Base-by-base conservation (phyloP, 2,113 vertebrate genomes). In the Laticauda colubrina region DNA sequence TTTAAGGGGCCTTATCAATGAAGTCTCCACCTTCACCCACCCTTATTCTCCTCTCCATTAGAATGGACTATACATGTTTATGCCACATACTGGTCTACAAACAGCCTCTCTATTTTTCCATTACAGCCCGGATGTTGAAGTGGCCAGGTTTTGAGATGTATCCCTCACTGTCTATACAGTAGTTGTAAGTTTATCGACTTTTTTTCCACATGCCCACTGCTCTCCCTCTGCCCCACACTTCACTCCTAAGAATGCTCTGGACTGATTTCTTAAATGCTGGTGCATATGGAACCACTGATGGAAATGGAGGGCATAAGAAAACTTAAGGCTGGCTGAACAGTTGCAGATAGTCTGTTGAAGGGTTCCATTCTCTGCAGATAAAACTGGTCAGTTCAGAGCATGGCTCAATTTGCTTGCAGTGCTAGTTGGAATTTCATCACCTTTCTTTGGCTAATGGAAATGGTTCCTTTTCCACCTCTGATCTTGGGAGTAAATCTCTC, bases 71-170 rank as follows among this genome's bases (percentile, higher is more conserved):
- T 88, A 91, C 20, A 7, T 2, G 0, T 18, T 1, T 89, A 39
- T 39, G 75, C 94, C 59, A 6, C 55, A 23, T 86, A 34, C 20
- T 64, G 0, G 87, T 96, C 91, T 96, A 94, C 96, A 97, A 95
- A 96, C 95, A 56, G 85, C 96, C 93, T 93, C 57, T 93, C 95
- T 98, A 97, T 99, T 96, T 99, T 98, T 98, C 95, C 98, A 98
- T 99, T 99, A 97, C 98, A 99, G 99, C 94, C 87, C 97, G 55
- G 98, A 98, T 96, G 98, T 97, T 96, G 98, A 98, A 96, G 98
- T 98, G 98, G 98, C 98, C 96, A 98, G 98, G 92, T 98, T 99
- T 98, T 99, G 98, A 99, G 97, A 93, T 87, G 97, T 94, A 97
- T 97, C 98, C 95, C 98, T 96, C 96, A 91, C 97, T 98, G 96